Percentiles rank a stretch among this genome's conserved stretches.
Conservation (phyloP, 2,888 invertebrate genomes). For the Nomada lathburiana region DNA sequence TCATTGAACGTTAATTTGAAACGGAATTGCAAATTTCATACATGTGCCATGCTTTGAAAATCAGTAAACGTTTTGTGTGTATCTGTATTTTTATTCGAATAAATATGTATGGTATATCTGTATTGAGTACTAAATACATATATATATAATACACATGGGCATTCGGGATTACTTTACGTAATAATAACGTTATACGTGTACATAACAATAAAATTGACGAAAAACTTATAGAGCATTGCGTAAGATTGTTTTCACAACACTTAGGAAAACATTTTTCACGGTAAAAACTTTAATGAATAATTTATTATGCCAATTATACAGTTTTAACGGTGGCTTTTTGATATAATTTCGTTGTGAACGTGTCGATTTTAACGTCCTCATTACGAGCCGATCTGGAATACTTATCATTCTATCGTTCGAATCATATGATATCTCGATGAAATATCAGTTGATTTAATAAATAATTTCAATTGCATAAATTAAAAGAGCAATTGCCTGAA, state of each 20-base stretch:
- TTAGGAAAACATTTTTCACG: neutral
- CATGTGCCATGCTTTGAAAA: neutral
- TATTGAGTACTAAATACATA: neutral
- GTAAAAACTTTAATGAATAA: neutral
- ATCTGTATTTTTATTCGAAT: neutral
- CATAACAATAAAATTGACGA: neutral
- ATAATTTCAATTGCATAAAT: neutral
- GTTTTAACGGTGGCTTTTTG: neutral
- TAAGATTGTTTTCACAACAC: neutral
- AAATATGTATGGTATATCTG: neutral
- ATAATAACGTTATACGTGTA: neutral
- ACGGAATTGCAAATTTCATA: neutral
- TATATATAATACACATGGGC: neutral
- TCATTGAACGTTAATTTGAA: neutral
- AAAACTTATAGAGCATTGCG: neutral
- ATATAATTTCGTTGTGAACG: neutral
- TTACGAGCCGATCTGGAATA: neutral
- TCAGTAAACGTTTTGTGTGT: neutral
- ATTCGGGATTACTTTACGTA: neutral
- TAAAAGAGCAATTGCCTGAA: neutral
- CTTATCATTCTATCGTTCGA: slow-evolving; percentile 19
- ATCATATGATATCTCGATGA: neutral
- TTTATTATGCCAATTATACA: neutral
- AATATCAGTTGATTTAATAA: neutral
- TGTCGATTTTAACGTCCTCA: slow-evolving; percentile 22